phyloP scores from a whole-genome alignment of 2,888 invertebrate genomes.

The Slavum lentiscoides region DNA sequence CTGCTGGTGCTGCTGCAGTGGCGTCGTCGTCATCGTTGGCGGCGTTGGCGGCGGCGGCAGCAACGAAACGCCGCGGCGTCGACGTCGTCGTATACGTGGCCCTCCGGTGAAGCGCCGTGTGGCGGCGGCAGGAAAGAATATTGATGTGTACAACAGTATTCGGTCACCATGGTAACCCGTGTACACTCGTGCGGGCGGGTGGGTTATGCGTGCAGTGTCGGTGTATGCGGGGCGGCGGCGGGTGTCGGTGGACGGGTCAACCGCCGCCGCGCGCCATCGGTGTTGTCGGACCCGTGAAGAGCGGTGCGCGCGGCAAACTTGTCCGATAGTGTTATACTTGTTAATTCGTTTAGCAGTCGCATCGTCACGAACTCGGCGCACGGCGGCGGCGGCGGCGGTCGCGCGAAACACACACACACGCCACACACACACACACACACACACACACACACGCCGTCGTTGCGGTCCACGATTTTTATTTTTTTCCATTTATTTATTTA shows the following conservation, averaged over 20 bases:
- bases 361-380: slow-evolving; percentile 50
- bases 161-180: slow-evolving; percentile 41
- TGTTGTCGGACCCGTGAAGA: slow-evolving; percentile 6
- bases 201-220: neutral
- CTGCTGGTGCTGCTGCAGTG: no score
- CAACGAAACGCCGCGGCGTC: slow-evolving; percentile 22
- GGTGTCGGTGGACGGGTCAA: slow-evolving; percentile 47
- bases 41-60: neutral
- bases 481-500: no score
- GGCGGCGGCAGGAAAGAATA: slow-evolving; percentile 50
- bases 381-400: slow-evolving; percentile 1
- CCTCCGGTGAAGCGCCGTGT: slow-evolving; percentile 21
- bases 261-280: slow-evolving; percentile 39
- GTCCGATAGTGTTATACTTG: slow-evolving; percentile 53
- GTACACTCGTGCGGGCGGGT: no score
- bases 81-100: no score
- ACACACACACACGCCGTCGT: no score
- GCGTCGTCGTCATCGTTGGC: slow-evolving; percentile 23
- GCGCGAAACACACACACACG: no score
- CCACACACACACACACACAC: no score
- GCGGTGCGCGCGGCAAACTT: slow-evolving; percentile 47
- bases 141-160: slow-evolving; percentile 52
- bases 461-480: no score
- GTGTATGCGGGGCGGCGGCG: neutral
- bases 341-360: slow-evolving; percentile 53